phyloP scores from a whole-genome alignment of 2,113 vertebrate species.

The Microtus ochrogaster region DNA sequence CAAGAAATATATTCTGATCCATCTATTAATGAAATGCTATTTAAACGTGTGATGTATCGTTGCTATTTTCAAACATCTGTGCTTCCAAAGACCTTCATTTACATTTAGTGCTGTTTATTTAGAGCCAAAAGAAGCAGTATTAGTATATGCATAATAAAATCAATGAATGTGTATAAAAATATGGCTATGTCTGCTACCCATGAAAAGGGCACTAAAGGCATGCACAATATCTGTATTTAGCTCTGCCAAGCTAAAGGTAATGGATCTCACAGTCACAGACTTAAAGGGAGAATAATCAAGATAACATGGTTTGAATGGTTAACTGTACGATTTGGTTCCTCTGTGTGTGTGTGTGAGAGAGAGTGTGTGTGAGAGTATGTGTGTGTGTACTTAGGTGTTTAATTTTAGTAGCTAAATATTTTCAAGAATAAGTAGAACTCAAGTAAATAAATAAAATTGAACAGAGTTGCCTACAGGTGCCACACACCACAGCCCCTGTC shows the following conservation, averaged over 20 bases:
- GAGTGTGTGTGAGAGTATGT: not conserved
- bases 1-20: constrained; percentile 78
- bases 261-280: not conserved
- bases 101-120: constrained; percentile 59
- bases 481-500: too few relatives aligned
- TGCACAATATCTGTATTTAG: not conserved
- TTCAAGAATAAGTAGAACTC: constrained; percentile 3
- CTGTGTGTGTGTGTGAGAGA: not conserved
- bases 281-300: not conserved
- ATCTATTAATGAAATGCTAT: constrained; percentile 86
- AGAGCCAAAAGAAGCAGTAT: constrained; percentile 51
- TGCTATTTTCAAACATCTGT: constrained; percentile 65
- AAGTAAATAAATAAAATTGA: not conserved
- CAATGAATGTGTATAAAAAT: not conserved
- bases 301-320: not conserved
- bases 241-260: not conserved
- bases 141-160: not conserved
- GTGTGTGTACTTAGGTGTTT: not conserved
- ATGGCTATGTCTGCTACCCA: not conserved
- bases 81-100: constrained; percentile 70
- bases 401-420: constrained; percentile 37
- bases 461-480: not conserved
- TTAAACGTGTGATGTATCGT: constrained; percentile 80
- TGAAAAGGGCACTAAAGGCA: not conserved
- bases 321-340: not conserved